Evolutionary conservation across 2,888 invertebrate species (phyloP).

Genomic region (Drosophila anomelani): DNA sequence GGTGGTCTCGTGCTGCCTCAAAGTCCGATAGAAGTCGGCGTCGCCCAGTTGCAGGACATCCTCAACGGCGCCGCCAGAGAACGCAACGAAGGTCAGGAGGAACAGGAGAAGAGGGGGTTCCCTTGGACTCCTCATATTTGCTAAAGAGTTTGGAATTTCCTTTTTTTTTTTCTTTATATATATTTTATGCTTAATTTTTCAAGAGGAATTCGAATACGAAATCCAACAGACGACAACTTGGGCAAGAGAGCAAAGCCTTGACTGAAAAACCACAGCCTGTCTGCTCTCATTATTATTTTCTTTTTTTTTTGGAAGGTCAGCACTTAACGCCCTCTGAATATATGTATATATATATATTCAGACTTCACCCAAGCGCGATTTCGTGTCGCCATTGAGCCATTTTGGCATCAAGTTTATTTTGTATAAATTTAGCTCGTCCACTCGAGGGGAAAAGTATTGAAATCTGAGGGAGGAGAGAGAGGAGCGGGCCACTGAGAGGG

Average conservation of each 20-base stretch:
- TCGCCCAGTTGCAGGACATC: conserved; percentile 93
- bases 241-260: not conserved
- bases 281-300: not conserved
- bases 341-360: not conserved
- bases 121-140: conserved; percentile 46
- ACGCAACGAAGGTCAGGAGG: conserved; percentile 55
- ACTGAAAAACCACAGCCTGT: conserved; percentile 3
- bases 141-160: conserved; percentile 27
- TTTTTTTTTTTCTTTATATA: not conserved
- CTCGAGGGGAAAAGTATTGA: conserved; percentile 9
- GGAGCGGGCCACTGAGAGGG: not conserved
- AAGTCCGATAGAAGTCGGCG: conserved; percentile 89
- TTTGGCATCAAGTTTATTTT: conserved; percentile 45
- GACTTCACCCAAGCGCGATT: conserved; percentile 16
- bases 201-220: not conserved
- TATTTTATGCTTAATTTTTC: not conserved
- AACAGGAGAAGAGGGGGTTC: conserved; percentile 47
- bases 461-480: not conserved
- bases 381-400: conserved; percentile 37
- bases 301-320: conserved; percentile 15
- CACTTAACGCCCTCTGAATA: not conserved
- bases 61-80: conserved; percentile 86
- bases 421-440: conserved; percentile 30
- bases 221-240: not conserved
- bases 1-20: conserved; percentile 92